Evolutionary conservation across 2,888 invertebrate genomes (phyloP).

Genomic region (Cancer borealis): DNA sequence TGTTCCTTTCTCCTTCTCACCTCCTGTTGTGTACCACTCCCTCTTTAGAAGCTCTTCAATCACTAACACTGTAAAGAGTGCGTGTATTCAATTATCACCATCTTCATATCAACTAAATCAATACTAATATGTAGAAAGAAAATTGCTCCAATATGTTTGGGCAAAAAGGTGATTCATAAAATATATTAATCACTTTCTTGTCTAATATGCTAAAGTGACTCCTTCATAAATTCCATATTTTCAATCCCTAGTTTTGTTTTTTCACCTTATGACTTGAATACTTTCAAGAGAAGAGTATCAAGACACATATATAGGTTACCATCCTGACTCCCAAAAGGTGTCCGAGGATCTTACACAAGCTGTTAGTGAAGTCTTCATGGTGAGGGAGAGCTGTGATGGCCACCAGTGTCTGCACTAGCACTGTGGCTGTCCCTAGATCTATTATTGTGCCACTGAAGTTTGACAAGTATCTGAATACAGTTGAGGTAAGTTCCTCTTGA

Average conservation of each 20-base stretch:
- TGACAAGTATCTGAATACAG: constrained; percentile 59
- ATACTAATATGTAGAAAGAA: background rate
- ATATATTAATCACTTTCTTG: background rate
- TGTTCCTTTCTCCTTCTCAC: constrained; percentile 82
- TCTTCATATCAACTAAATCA: background rate
- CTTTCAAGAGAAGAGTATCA: no score
- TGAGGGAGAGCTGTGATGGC: constrained; percentile 47
- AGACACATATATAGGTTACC: background rate
- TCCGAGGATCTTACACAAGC: constrained; percentile 52
- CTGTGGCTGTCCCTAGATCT: constrained; percentile 57
- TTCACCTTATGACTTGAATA: background rate
- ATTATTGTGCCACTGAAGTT: constrained; percentile 63
- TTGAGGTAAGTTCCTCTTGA: constrained; percentile 59
- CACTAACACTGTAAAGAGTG: constrained; percentile 79
- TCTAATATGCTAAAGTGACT: background rate
- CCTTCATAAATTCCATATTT: background rate
- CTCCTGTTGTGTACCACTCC: constrained; percentile 86
- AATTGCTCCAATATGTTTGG: background rate
- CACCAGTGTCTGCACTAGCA: constrained; percentile 52
- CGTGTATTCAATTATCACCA: background rate
- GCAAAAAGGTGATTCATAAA: background rate
- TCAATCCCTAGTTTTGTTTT: background rate
- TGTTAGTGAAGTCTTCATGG: constrained; percentile 58
- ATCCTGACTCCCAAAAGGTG: background rate
- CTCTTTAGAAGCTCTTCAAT: constrained; percentile 83